These are phyloP conservation scores for Orthochromis malagaraziensis DNA, from an alignment of 2,113 vertebrate genomes.

Conservation along the genomic window DNA sequence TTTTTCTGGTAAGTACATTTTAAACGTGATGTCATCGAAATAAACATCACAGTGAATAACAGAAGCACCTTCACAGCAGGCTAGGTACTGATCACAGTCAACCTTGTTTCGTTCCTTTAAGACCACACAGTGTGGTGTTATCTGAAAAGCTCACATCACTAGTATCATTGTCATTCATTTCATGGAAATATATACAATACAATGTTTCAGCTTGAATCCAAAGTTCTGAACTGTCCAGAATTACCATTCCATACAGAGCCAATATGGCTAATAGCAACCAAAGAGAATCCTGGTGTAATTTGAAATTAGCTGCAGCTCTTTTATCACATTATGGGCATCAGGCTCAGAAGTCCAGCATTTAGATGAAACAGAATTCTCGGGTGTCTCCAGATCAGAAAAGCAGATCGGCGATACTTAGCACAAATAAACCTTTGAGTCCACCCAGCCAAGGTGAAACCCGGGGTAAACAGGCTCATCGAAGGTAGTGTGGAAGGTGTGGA, in stretches of 20 bases:
- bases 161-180: not conserved
- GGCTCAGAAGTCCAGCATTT: not conserved
- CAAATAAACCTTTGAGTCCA: slow-evolving; percentile 13
- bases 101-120: not conserved
- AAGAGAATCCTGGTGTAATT: not conserved
- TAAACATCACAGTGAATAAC: not conserved
- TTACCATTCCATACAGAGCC: not conserved
- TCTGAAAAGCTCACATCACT: not conserved
- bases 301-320: not conserved
- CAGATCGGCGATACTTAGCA: not conserved
- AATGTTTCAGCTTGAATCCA: not conserved
- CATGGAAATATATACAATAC: not conserved
- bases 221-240: not conserved
- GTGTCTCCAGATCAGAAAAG: not conserved
- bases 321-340: not conserved
- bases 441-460: slow-evolving; percentile 44
- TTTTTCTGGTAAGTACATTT: not conserved
- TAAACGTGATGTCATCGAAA: not conserved
- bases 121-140: not conserved
- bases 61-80: not conserved
- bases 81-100: not conserved
- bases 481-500: slow-evolving; percentile 35
- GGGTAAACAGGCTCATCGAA: slow-evolving; percentile 50
- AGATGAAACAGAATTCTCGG: not conserved
- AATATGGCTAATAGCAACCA: not conserved